Percentiles rank a stretch among this genome's conserved stretches.
Conservation (phyloP, 2,888 invertebrate genomes). For the Leptura quadrifasciata region DNA sequence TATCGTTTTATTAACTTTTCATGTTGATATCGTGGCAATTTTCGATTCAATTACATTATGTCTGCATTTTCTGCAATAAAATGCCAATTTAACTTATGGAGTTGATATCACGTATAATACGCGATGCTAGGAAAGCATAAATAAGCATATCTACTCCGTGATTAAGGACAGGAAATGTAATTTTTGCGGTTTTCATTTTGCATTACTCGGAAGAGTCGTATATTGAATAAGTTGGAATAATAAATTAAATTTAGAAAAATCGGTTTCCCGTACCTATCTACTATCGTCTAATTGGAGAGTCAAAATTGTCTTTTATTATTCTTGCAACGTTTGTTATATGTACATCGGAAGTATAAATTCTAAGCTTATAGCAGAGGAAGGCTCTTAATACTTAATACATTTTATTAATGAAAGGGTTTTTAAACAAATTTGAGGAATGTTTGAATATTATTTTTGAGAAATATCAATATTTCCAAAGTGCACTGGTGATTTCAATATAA, state of each 20-base stretch:
- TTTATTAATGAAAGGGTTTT: too few species aligned
- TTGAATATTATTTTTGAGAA: too few species aligned
- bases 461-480: too few species aligned
- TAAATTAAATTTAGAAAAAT: conserved; percentile 7
- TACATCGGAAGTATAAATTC: too few species aligned
- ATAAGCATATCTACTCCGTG: conserved; percentile 12
- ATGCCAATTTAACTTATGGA: conserved; percentile 30
- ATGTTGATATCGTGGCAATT: conserved; percentile 34
- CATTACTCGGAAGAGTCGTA: conserved; percentile 5
- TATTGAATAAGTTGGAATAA: conserved; percentile 7
- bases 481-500: too few species aligned
- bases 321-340: not conserved
- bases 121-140: conserved; percentile 18
- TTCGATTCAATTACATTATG: conserved; percentile 41
- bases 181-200: conserved; percentile 13
- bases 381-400: too few species aligned
- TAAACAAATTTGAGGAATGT: too few species aligned
- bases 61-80: conserved; percentile 41
- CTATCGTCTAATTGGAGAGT: conserved; percentile 1
- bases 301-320: not conserved
- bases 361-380: too few species aligned
- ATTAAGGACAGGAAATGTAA: conserved; percentile 17
- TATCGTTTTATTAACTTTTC: conserved; percentile 37
- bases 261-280: conserved; percentile 1
- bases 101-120: conserved; percentile 18